Percentiles rank a stretch among this genome's conserved stretches.
phyloP scores from a whole-genome alignment of 2,888 invertebrate genomes.

The Nymphalis polychloros region DNA sequence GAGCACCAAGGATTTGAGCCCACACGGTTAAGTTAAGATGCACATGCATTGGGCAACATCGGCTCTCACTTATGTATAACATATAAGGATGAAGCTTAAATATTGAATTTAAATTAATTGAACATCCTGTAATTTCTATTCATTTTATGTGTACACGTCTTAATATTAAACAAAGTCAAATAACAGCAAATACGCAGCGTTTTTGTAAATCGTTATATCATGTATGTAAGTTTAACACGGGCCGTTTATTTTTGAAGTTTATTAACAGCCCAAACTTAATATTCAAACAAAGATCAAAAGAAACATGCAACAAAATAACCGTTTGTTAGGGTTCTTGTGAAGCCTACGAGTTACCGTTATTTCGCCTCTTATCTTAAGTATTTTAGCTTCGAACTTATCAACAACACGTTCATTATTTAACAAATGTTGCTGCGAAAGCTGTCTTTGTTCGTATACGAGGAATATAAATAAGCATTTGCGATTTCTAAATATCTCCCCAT shows the following conservation, averaged over 20 bases:
- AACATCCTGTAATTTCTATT: too few species aligned
- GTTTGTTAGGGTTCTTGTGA: conserved; percentile 44
- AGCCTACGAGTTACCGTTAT: conserved; percentile 50
- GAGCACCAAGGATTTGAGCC: too few species aligned
- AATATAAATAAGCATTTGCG: conserved; percentile 21
- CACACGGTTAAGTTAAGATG: too few species aligned
- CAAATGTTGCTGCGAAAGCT: conserved; percentile 33
- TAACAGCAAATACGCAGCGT: background rate
- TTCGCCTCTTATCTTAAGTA: conserved; percentile 52
- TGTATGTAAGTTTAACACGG: conserved; percentile 14
- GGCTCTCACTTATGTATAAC: too few species aligned
- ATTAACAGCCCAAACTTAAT: conserved; percentile 28
- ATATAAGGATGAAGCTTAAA: too few species aligned
- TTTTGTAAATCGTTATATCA: conserved; percentile 7
- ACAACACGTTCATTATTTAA: conserved; percentile 40
- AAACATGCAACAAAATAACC: conserved; percentile 50
- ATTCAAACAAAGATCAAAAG: conserved; percentile 44
- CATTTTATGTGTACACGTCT: too few species aligned
- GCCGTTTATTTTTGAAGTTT: conserved; percentile 21
- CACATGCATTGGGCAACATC: too few species aligned
- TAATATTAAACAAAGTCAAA: too few species aligned
- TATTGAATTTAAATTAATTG: too few species aligned
- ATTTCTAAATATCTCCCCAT: conserved; percentile 23
- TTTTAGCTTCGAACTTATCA: conserved; percentile 47
- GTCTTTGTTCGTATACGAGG: conserved; percentile 27